A percentile compares a stretch with the other conserved stretches of the same genome.
Evolutionary conservation across 2,888 invertebrate species (phyloP).

Genomic region (Drosophila cyrtoloma): DNA sequence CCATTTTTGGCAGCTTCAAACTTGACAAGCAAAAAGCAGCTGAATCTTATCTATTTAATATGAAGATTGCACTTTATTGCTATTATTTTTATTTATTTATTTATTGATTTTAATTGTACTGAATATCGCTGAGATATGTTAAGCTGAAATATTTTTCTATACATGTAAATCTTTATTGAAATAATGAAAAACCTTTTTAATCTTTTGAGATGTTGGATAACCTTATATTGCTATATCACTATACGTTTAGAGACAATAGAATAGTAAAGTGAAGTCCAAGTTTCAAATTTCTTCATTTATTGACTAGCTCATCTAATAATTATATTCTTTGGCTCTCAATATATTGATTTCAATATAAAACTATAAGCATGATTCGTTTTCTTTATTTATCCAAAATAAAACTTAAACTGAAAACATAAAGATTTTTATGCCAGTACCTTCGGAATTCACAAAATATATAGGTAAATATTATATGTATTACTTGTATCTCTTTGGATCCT

Average conservation of each 20-base stretch:
- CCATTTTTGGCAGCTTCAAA: background rate
- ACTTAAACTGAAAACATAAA: too few species aligned
- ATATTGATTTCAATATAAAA: background rate
- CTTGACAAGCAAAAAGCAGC: background rate
- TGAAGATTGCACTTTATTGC: background rate
- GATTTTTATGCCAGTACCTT: too few species aligned
- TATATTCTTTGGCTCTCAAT: background rate
- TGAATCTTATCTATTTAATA: background rate
- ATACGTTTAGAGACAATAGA: background rate
- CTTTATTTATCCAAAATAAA: too few species aligned
- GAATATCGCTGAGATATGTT: background rate
- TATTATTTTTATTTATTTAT: background rate
- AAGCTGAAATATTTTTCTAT: background rate
- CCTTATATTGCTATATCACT: too few species aligned
- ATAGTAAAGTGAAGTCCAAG: background rate
- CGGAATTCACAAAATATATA: too few species aligned
- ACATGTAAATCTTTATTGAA: background rate
- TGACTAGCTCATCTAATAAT: background rate
- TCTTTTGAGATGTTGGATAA: background rate
- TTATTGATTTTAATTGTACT: background rate
- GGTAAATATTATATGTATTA: background rate
- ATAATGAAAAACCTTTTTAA: background rate
- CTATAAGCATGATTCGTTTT: background rate
- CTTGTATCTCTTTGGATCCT: background rate
- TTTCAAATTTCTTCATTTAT: background rate